phyloP scores from a whole-genome alignment of 2,113 vertebrate species.

The Aspidoscelis tigris region DNA sequence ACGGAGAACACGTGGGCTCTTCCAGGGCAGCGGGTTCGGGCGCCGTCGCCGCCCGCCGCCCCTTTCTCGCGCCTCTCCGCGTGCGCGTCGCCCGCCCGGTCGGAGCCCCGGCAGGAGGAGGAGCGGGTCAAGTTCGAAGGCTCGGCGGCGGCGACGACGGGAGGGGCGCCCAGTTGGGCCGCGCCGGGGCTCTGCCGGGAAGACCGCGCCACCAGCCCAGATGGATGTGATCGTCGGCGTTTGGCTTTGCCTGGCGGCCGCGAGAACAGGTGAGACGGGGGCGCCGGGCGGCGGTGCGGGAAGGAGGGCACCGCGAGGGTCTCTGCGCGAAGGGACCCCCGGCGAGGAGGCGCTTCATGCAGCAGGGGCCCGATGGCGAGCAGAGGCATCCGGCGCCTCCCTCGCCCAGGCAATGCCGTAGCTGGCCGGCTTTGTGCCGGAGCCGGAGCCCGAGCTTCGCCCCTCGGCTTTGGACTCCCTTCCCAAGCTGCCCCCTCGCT shows the following conservation, averaged over 20 bases:
- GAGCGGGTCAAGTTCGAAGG: conserved; percentile 35
- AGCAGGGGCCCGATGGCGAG: neutral
- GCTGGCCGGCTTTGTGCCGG: neutral
- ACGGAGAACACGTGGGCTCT: conserved; percentile 67
- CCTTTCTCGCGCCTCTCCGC: neutral
- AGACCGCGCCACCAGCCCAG: conserved; percentile 52
- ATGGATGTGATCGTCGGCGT: conserved; percentile 83
- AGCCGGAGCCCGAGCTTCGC: neutral
- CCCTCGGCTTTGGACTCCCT: neutral
- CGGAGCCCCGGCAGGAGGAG: conserved; percentile 6
- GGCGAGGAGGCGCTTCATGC: neutral
- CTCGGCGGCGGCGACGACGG: conserved; percentile 9
- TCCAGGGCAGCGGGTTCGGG: conserved; percentile 52
- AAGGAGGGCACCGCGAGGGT: neutral
- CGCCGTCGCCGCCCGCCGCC: conserved; percentile 8
- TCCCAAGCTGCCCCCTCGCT: neutral
- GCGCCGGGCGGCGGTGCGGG: neutral
- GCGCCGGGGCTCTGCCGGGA: conserved; percentile 38
- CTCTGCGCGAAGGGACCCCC: neutral
- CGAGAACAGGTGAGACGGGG: conserved; percentile 81
- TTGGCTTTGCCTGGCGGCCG: conserved; percentile 77
- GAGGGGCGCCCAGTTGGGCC: conserved; percentile 36
- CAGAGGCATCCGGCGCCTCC: neutral
- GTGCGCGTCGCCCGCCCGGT: neutral
- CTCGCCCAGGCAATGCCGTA: conserved; percentile 14